Evolutionary conservation across 2,113 vertebrate species (phyloP), one percentile per base, ranked within the genome.

Genomic region (Leucopsar rothschildi): DNA sequence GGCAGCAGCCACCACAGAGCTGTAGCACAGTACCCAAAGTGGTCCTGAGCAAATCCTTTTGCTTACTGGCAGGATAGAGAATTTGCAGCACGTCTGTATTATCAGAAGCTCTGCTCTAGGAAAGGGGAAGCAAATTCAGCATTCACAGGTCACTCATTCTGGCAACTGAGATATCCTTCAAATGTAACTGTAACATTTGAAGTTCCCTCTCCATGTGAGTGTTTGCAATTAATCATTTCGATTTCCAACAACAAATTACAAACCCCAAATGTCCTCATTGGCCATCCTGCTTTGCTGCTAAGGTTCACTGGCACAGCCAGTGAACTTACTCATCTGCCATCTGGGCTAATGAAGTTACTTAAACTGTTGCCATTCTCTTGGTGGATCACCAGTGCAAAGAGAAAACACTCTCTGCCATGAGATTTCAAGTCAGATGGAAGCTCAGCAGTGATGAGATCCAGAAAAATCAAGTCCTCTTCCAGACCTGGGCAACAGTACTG

Each of bases 21-120:
- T 37, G 9, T 42, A 65, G 15, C 15, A 47, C 27, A 56, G 27
- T 10, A 50, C 14, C 12, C 3, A 3, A 5, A 0, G 0, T 0
- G 0, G 15, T 59, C 40, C 68, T 73, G 42, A 80, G 37, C 11
- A 92, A 93, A 53, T 64, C 24, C 8, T 40, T 21, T 69, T 24
- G 16, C 35, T 29, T 72, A 44, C 11, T 69, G 49, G 55, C 0
- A 0, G 15, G 16, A 25, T 5, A 61, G 11, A 25, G 42, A 50
- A 70, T 66, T 28, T 47, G 15, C 47, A 84, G 55, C 11, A 84
- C 1, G 0, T 9, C 2, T 47, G 14, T 28, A 50, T 3, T 5
- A 63, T 31, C 19, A 60, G 68, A 69, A 70, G 23, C 23, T 63
- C 73, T 78, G 6, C 20, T 40, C 11, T 4, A 29, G 39, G 39